Evolutionary conservation across 2,888 invertebrate genomes (phyloP), one percentile per base, ranked within the genome.

Genomic region (Cylloceria caligata): DNA sequence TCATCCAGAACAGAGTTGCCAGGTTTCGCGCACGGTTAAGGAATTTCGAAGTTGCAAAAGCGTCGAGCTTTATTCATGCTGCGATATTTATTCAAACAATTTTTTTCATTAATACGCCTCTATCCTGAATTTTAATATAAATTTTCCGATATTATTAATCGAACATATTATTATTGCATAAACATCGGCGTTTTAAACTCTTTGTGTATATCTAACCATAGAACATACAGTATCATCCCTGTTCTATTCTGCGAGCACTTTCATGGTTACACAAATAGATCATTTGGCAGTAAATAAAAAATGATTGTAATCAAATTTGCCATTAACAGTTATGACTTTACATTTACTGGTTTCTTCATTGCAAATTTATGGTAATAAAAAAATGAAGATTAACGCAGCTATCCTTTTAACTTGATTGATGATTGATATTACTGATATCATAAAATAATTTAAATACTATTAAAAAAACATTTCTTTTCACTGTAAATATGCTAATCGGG

Each of bases 51-150:
- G 68, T 80, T 80, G 64, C 60, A 39, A 49, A 49, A 78, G 69
- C 57, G 57, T 69, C 69, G 55, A 13, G 21, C 57, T 39, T 65
- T 42, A 78, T 82, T 78, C 65, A 71, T 78, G 49, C 71, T 19
- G 73, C 64, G 52, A 68, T 74, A 79, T 82, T 82, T 82, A 82
- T 78, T 78, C 78, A 82, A 71, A 39, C 42, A 69, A 71, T 67
- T 55, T 68, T 64, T 60, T 60, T 52, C 39, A 24, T 24, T 52
- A 24, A 2, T 24, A 24, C 9, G 2, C 9, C 1, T 11, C 21
- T 6, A n/a, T 21, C 47, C 5, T 21, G 7, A 13, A 24, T n/a
- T 24, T 52, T 52, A 7, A 24, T 52, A 24, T 7, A 11, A 9
- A 52, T 52, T 21, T 11, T 11, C 9, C 21, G 2, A 2, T 24